Base-by-base conservation (phyloP, 2,888 invertebrate genomes). In the Luperina testacea region DNA sequence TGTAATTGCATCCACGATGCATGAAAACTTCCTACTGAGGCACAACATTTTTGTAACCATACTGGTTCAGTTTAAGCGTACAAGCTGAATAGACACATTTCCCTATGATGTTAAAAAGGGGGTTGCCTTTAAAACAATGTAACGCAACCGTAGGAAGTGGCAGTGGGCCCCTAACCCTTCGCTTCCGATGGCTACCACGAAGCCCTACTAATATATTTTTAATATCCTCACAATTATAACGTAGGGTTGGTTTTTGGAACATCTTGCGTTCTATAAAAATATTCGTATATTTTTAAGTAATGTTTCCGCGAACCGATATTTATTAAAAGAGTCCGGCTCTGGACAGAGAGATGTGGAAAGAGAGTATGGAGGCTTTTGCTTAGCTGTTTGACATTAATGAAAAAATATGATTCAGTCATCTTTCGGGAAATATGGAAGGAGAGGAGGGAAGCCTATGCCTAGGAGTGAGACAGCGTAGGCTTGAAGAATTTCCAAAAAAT, bases 181-280 rank as follows among this genome's bases (percentile, higher is more conserved):
- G 77, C 82, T 78, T 90, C 84, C 86, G 84, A 53, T 64, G 42
- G 59, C 67, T 48, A 86, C 82, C 81, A 61, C 81, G 90, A 91
- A 90, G 84, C 91, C 91, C 67, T 85, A 90, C n/a, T 53, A 76
- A 77, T 70, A 71, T 68, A 48, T 77, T 81, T 89, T 87, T 81
- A 84, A 87, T 86, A 82, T 82, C 75, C 78, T 79, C 13, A 68
- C 70, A 78, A 89, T 82, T 76, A 78, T 32, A 74, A 73, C 63
- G 74, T 81, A 78, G 84, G 67, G 84, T 57, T 74, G 69, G 17
- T 65, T 78, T 77, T 77, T 74, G 27, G 32, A 11, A 11, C 38
- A 81, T 53, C 32, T 75, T 72, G 45, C 32, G n/a, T 51, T 59
- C 2, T 17, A 5, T 7, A 24, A 42, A 59, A 32, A 53, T 20